phyloP scores from a whole-genome alignment of 2,113 vertebrate genomes.

The Chascanopsetta lugubris region DNA sequence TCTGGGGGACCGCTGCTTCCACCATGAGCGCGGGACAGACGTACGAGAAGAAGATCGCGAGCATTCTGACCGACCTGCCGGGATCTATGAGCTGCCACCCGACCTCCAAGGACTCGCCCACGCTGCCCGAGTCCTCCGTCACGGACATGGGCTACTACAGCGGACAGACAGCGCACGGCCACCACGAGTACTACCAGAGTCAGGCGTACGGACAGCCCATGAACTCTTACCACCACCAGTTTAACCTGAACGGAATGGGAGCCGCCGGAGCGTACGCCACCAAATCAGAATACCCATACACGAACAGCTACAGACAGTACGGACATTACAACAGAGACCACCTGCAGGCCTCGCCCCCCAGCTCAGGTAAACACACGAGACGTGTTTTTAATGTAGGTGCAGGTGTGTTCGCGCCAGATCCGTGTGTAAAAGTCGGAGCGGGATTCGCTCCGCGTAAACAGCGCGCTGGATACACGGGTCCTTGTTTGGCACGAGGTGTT shows the following conservation, averaged over 20 bases:
- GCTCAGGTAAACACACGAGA: slow-evolving; percentile 84
- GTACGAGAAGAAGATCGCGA: slow-evolving; percentile 95
- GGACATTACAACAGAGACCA: slow-evolving; percentile 92
- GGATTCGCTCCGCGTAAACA: no score
- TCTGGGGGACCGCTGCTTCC: slow-evolving; percentile 55
- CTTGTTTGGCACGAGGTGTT: no score
- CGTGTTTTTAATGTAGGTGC: not conserved
- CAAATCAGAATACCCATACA: slow-evolving; percentile 94
- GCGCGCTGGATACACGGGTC: no score
- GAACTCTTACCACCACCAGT: slow-evolving; percentile 92
- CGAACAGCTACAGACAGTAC: slow-evolving; percentile 91
- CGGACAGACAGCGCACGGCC: slow-evolving; percentile 80
- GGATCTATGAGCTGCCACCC: slow-evolving; percentile 95
- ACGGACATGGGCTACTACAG: slow-evolving; percentile 98
- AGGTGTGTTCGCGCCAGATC: no score
- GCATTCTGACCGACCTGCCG: slow-evolving; percentile 93
- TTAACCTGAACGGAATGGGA: slow-evolving; percentile 91
- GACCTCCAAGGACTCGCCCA: slow-evolving; percentile 95
- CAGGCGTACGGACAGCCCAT: slow-evolving; percentile 88
- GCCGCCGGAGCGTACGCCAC: slow-evolving; percentile 88
- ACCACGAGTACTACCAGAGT: slow-evolving; percentile 91
- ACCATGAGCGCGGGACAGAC: slow-evolving; percentile 90
- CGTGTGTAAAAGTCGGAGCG: not conserved
- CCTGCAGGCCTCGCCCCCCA: slow-evolving; percentile 88
- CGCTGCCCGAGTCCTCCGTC: slow-evolving; percentile 93